Percentiles rank a stretch among this genome's conserved stretches.
Conservation (phyloP, 2,113 vertebrate species). For the Epinephelus lanceolatus region DNA sequence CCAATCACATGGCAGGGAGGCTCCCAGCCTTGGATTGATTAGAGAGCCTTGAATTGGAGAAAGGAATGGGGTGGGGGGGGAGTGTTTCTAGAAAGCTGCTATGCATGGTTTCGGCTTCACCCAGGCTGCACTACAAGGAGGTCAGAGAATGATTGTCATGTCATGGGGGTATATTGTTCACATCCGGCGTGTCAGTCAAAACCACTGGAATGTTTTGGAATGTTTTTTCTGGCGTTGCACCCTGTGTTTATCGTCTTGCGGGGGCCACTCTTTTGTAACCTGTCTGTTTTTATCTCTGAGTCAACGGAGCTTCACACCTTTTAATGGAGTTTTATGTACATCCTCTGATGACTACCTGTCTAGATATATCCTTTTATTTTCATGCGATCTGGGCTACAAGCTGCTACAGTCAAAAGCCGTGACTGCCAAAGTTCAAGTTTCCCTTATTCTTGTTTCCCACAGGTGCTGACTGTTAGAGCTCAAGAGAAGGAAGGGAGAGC, state of each 20-base stretch:
- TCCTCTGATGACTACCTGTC: constrained; percentile 23
- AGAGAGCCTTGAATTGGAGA: constrained; percentile 53
- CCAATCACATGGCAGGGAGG: constrained; percentile 70
- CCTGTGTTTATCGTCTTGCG: constrained; percentile 61
- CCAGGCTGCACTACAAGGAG: constrained; percentile 6
- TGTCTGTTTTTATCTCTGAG: constrained; percentile 57
- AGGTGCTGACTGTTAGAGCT: constrained; percentile 67
- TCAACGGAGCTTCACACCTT: constrained; percentile 41
- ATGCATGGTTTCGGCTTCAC: constrained; percentile 22
- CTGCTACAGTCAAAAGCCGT: constrained; percentile 5
- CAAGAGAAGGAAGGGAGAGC: constrained; percentile 53
- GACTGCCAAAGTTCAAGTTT: constrained; percentile 15
- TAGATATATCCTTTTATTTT: constrained; percentile 13
- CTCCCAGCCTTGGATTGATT: constrained; percentile 74
- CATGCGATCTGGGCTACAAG: not conserved
- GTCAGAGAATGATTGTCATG: constrained; percentile 43
- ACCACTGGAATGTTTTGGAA: constrained; percentile 67
- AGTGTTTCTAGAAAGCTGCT: constrained; percentile 32
- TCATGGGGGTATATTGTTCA: constrained; percentile 54
- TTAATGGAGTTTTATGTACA: constrained; percentile 10
- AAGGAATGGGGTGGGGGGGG: constrained; percentile 37
- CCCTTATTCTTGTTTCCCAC: constrained; percentile 42
- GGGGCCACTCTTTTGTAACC: constrained; percentile 56
- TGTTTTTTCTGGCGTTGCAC: constrained; percentile 45
- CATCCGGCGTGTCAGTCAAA: constrained; percentile 60